A percentile compares a stretch with the other conserved stretches of the same genome.
Evolutionary conservation across 2,888 invertebrate genomes (phyloP).

Genomic region (Margaritifera margaritifera): DNA sequence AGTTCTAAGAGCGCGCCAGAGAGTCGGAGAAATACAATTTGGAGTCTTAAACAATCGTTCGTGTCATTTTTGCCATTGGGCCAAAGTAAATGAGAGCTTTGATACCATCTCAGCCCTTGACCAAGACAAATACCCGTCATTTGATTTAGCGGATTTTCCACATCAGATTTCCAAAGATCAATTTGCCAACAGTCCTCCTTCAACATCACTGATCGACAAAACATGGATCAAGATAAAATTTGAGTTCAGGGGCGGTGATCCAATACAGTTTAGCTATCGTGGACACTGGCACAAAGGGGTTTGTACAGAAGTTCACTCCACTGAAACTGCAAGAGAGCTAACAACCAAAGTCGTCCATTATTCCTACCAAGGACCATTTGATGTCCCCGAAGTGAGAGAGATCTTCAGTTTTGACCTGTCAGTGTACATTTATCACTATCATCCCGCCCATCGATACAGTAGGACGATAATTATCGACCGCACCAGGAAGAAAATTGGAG

Average conservation of each 20-base stretch:
- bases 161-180: no score
- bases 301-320: conserved; percentile 10
- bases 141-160: not conserved
- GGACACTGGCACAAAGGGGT: conserved; percentile 15
- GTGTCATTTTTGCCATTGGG: conserved; percentile 30
- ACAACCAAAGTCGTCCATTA: conserved; percentile 15
- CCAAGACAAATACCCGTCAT: not conserved
- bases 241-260: conserved; percentile 16
- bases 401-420: conserved; percentile 14
- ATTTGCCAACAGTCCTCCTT: no score
- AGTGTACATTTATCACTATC: conserved; percentile 18
- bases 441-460: conserved; percentile 10
- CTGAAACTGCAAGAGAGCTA: not conserved
- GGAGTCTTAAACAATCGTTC: conserved; percentile 19
- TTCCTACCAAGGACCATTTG: not conserved
- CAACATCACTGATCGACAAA: conserved; percentile 7
- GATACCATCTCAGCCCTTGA: not conserved
- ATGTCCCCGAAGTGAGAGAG: conserved; percentile 8
- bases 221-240: conserved; percentile 13
- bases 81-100: conserved; percentile 13
- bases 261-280: conserved; percentile 8
- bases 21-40: conserved; percentile 26
- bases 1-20: conserved; percentile 17
- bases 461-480: conserved; percentile 8
- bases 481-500: conserved; percentile 15